Percentiles rank a stretch among this genome's conserved stretches.
Evolutionary conservation across 2,888 invertebrate genomes (phyloP).

Genomic region (Keiferia lycopersicella): DNA sequence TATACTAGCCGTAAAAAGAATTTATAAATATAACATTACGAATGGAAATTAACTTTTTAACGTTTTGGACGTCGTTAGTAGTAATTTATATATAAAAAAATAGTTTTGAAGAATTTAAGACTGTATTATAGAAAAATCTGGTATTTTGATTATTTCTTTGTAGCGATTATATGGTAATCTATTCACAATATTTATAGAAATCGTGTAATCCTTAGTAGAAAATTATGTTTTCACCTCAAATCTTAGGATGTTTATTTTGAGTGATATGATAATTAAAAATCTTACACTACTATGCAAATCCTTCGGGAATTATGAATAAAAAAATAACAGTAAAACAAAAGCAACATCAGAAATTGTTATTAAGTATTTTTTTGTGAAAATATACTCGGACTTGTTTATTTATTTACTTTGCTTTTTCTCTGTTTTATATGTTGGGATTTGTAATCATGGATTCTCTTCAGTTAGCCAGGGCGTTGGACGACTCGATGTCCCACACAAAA

Average conservation of each 20-base stretch:
- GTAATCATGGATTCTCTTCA: too few relatives aligned
- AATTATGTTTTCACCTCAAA: constrained; percentile 23
- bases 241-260: constrained; percentile 22
- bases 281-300: not conserved
- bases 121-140: constrained; percentile 56
- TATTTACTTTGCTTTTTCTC: not conserved
- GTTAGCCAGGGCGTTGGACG: too few relatives aligned
- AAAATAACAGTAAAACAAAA: too few relatives aligned
- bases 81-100: constrained; percentile 33
- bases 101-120: constrained; percentile 63
- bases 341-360: too few relatives aligned
- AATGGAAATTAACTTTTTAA: constrained; percentile 38
- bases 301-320: not conserved
- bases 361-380: too few relatives aligned
- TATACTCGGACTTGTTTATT: not conserved
- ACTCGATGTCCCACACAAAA: too few relatives aligned
- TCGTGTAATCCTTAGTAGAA: constrained; percentile 28
- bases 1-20: constrained; percentile 40
- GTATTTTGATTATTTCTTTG: constrained; percentile 31
- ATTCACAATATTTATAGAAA: constrained; percentile 24
- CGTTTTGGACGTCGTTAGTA: constrained; percentile 36
- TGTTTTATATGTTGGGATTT: constrained; percentile 1
- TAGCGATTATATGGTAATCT: constrained; percentile 22
- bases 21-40: constrained; percentile 36
- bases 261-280: constrained; percentile 19